phyloP scores from a whole-genome alignment of 2,797 vertebrate species.

The Hozukius guyotensis region DNA sequence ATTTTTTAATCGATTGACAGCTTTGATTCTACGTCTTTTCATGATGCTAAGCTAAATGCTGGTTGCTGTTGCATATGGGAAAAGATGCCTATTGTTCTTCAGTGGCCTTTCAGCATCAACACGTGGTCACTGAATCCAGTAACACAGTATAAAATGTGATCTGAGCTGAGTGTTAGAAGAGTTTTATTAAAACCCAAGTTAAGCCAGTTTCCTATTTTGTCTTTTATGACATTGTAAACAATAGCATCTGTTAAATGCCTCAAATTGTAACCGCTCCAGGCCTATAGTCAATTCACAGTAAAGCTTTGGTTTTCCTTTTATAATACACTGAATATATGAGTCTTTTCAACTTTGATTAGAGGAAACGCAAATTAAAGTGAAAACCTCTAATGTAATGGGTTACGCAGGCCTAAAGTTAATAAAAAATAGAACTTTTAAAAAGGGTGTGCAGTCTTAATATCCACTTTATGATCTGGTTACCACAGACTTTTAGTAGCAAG shows the following conservation, averaged over 20 bases:
- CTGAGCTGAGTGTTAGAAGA: background rate
- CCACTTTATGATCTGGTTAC: slow-evolving; percentile 5
- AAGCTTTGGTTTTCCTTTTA: slow-evolving; percentile 3
- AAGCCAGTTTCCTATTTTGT: background rate
- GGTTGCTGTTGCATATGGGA: background rate
- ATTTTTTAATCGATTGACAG: fast-evolving
- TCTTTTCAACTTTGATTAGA: slow-evolving; percentile 11
- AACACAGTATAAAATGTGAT: background rate
- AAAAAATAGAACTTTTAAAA: slow-evolving; percentile 12
- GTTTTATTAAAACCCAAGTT: background rate
- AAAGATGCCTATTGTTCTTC: background rate
- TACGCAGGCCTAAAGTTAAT: background rate
- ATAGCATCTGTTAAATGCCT: slow-evolving; percentile 11
- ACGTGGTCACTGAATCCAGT: background rate
- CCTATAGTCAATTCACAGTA: background rate
- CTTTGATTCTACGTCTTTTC: no score
- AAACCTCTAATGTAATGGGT: background rate
- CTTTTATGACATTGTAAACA: background rate
- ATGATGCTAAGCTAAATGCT: no score
- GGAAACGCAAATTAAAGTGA: slow-evolving; percentile 19
- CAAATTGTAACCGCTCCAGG: background rate
- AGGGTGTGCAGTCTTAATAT: background rate
- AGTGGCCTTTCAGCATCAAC: background rate
- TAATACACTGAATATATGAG: background rate
- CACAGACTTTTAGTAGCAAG: background rate